A percentile compares a stretch with the other conserved stretches of the same genome.
Conservation (phyloP, 2,888 invertebrate species). For the Parasteatoda lunata region DNA sequence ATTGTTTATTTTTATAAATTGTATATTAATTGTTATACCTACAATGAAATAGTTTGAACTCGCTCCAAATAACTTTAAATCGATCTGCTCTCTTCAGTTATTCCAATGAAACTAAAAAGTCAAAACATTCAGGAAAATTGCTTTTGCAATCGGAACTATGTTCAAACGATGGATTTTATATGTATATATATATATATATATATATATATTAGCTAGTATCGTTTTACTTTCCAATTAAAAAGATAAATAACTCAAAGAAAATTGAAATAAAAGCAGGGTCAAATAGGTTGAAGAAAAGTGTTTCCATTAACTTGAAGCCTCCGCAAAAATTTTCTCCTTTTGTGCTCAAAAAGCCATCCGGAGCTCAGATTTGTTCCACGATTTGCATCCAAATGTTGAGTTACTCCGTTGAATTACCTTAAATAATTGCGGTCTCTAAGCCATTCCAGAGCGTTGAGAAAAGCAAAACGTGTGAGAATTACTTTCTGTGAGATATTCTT, state of each 20-base stretch:
- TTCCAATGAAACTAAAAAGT: neutral
- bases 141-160: neutral
- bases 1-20: too few species aligned
- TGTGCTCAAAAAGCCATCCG: neutral
- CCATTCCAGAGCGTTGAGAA: constrained; percentile 11
- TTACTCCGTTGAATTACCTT: constrained; percentile 39
- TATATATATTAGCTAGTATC: too few species aligned
- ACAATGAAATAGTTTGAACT: too few species aligned
- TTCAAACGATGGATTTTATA: neutral
- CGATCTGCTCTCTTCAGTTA: too few species aligned
- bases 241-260: neutral
- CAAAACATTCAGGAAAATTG: neutral
- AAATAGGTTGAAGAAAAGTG: constrained; percentile 39
- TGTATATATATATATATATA: too few species aligned
- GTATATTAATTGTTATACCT: too few species aligned
- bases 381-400: constrained; percentile 34
- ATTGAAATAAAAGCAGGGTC: neutral
- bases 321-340: constrained; percentile 24
- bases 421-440: constrained; percentile 53
- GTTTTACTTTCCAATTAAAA: constrained; percentile 19
- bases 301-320: constrained; percentile 36
- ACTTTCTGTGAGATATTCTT: neutral
- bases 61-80: too few species aligned
- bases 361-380: constrained; percentile 35
- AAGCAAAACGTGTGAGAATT: constrained; percentile 17